phyloP scores from a whole-genome alignment of 2,113 vertebrate species.

The Propithecus coquereli region DNA sequence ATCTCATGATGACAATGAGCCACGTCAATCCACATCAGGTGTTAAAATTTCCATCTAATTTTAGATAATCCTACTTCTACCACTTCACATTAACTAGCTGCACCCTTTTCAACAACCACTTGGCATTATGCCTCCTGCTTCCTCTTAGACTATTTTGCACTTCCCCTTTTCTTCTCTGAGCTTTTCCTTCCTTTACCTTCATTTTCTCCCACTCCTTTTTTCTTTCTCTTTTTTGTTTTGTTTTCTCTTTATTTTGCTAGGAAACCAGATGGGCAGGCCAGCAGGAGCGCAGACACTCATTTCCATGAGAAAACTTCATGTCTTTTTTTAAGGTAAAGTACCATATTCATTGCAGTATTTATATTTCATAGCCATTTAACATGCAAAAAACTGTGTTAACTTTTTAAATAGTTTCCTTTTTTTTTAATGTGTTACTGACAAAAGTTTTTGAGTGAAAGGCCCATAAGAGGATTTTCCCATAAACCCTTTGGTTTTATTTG shows the following conservation, averaged over 20 bases:
- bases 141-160: neutral
- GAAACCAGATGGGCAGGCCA: neutral
- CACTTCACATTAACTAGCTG: neutral
- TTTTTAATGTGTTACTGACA: neutral
- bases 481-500: neutral
- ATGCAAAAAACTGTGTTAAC: neutral
- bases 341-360: neutral
- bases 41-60: neutral
- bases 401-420: neutral
- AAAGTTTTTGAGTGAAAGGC: neutral
- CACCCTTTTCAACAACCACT: neutral
- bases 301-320: neutral
- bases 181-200: neutral
- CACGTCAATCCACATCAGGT: neutral
- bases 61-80: neutral
- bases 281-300: neutral
- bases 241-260: neutral
- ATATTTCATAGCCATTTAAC: neutral
- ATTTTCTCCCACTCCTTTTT: neutral
- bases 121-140: neutral
- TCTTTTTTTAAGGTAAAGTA: neutral
- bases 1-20: neutral
- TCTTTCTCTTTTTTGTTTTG: neutral
- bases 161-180: neutral
- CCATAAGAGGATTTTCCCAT: neutral